Conservation (phyloP, 2,797 vertebrate genomes). For the Astyanax mexicanus region DNA sequence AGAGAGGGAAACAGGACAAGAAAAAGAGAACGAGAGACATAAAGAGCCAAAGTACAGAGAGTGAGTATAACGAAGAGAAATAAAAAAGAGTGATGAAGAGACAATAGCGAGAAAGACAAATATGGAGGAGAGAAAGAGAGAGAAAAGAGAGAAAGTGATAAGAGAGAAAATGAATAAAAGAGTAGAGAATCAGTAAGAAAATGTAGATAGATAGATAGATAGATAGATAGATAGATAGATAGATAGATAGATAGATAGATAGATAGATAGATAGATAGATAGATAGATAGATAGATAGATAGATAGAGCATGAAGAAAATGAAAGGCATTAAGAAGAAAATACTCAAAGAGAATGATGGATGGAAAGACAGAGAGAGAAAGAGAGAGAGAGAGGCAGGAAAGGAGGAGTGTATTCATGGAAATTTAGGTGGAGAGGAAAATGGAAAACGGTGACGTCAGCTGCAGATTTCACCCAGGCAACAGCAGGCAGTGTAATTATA, state of each 20-base stretch:
- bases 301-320: background rate
- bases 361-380: background rate
- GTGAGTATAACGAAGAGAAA: too few species aligned
- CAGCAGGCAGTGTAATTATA: background rate
- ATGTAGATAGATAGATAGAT: too few species aligned
- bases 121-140: too few species aligned
- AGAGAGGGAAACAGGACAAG: background rate
- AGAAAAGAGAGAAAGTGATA: too few species aligned
- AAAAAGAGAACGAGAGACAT: background rate
- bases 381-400: constrained; percentile 5
- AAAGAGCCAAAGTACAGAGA: background rate
- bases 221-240: too few species aligned
- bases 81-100: background rate
- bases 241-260: too few species aligned
- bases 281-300: background rate
- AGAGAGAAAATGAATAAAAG: too few species aligned
- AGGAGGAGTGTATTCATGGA: constrained; percentile 26
- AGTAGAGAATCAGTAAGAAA: background rate
- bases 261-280: too few species aligned
- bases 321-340: background rate
- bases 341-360: background rate
- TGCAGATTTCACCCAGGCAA: background rate
- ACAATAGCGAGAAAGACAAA: background rate
- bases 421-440: constrained; percentile 30
- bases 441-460: constrained; percentile 10